Percentiles rank a stretch among this genome's conserved stretches.
These are phyloP conservation scores for Agrochola lota DNA, from an alignment of 2,888 invertebrate genomes.

Conservation along the genomic window DNA sequence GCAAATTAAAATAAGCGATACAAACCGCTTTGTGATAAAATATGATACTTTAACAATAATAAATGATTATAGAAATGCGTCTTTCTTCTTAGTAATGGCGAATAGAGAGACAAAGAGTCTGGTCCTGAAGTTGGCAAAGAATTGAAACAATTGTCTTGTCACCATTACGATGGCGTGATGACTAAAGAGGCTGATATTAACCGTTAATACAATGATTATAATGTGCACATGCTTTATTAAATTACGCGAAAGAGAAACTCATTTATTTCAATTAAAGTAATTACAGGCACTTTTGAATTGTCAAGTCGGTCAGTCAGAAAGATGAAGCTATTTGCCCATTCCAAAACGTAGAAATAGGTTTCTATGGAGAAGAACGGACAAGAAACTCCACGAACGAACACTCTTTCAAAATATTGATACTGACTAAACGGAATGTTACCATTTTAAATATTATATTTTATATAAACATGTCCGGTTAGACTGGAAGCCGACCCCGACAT, in stretches of 20 bases:
- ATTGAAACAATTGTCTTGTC: conserved; percentile 16
- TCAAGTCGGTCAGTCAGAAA: background rate
- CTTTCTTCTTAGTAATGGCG: conserved; percentile 30
- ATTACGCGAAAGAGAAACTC: background rate
- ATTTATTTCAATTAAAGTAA: background rate
- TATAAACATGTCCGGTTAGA: too few relatives aligned
- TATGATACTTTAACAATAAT: conserved; percentile 16
- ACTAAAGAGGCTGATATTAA: background rate
- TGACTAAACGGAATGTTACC: conserved; percentile 3
- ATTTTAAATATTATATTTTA: too few relatives aligned
- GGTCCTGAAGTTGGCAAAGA: conserved; percentile 29
- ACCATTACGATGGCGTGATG: background rate
- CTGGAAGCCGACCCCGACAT: too few relatives aligned
- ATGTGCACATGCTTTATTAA: conserved; percentile 6
- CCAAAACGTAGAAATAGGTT: background rate
- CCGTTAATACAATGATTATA: background rate
- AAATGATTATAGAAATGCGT: conserved; percentile 9
- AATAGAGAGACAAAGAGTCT: conserved; percentile 34
- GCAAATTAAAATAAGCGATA: conserved; percentile 43
- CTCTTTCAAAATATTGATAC: background rate
- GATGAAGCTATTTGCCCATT: background rate
- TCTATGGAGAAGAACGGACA: background rate
- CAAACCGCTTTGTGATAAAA: conserved; percentile 39
- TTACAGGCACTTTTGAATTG: too few relatives aligned
- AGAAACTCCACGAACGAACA: background rate